Conservation (phyloP, 2,888 invertebrate genomes). For the Xylophagus ater region DNA sequence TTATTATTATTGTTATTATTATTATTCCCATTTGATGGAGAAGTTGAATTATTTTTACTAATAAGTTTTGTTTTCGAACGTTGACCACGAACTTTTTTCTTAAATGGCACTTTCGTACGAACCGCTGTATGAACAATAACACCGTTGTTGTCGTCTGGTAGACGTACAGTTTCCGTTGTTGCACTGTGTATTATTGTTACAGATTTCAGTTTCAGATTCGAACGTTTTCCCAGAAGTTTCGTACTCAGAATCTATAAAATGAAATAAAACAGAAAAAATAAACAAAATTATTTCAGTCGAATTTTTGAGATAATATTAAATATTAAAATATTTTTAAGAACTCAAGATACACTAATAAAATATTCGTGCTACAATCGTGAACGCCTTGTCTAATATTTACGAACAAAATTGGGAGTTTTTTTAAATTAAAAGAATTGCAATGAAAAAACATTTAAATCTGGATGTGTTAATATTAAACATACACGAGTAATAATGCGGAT, state of each 20-base stretch:
- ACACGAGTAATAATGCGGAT: too few species aligned
- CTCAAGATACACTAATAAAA: neutral
- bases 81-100: constrained; percentile 59
- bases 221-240: constrained; percentile 66
- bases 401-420: too few species aligned
- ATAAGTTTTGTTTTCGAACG: constrained; percentile 22
- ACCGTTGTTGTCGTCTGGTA: constrained; percentile 64
- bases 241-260: constrained; percentile 61
- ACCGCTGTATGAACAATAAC: constrained; percentile 78
- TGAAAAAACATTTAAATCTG: too few species aligned
- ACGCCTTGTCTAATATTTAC: too few species aligned
- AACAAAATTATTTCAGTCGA: too few species aligned
- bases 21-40: neutral
- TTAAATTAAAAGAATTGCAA: too few species aligned
- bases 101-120: constrained; percentile 75
- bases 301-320: constrained; percentile 1
- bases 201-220: constrained; percentile 70
- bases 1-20: constrained; percentile 1
- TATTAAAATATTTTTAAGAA: too few species aligned
- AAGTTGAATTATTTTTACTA: neutral
- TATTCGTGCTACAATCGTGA: too few species aligned
- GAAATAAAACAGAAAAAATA: too few species aligned
- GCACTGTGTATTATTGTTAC: constrained; percentile 85
- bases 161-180: constrained; percentile 75
- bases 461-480: too few species aligned